Percentiles rank a stretch among this genome's conserved stretches.
These are phyloP conservation scores for Rhineura floridana DNA, from an alignment of 2,113 vertebrate genomes.

Conservation along the genomic window DNA sequence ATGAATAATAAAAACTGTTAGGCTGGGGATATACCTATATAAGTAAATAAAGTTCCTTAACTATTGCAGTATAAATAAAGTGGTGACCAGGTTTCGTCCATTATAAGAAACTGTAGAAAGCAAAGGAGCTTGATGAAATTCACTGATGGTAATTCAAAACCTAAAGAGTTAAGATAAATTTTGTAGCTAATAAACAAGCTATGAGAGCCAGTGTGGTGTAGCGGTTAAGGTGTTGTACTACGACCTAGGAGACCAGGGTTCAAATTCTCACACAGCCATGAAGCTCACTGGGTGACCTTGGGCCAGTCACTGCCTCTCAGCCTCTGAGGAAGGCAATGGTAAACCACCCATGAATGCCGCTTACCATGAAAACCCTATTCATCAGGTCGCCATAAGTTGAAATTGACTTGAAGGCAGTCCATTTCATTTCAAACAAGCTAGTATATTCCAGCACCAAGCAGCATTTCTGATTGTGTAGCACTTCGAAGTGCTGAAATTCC, in stretches of 20 bases:
- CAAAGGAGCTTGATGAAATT: neutral
- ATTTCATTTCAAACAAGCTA: neutral
- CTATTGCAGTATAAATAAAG: neutral
- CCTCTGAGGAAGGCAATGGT: too few relatives aligned
- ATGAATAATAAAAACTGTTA: neutral
- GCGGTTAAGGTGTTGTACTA: too few relatives aligned
- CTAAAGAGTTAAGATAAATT: neutral
- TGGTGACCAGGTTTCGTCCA: neutral
- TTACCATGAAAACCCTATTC: too few relatives aligned
- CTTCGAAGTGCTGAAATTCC: neutral
- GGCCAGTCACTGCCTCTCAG: too few relatives aligned
- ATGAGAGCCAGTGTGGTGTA: too few relatives aligned
- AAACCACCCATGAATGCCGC: too few relatives aligned
- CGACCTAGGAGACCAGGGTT: too few relatives aligned
- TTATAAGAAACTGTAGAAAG: neutral
- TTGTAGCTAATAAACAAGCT: slow-evolving; percentile 36
- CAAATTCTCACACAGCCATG: too few relatives aligned
- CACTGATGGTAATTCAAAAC: neutral
- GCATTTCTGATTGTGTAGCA: neutral
- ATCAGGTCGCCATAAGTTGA: too few relatives aligned
- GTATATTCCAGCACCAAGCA: slow-evolving; percentile 9
- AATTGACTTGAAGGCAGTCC: too few relatives aligned
- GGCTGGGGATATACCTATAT: neutral
- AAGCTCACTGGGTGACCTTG: too few relatives aligned
- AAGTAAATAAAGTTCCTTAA: neutral